Percentiles rank a stretch among this genome's conserved stretches.
These are phyloP conservation scores for Alectoris magna DNA, from an alignment of 2,797 vertebrate genomes.

Conservation along the genomic window DNA sequence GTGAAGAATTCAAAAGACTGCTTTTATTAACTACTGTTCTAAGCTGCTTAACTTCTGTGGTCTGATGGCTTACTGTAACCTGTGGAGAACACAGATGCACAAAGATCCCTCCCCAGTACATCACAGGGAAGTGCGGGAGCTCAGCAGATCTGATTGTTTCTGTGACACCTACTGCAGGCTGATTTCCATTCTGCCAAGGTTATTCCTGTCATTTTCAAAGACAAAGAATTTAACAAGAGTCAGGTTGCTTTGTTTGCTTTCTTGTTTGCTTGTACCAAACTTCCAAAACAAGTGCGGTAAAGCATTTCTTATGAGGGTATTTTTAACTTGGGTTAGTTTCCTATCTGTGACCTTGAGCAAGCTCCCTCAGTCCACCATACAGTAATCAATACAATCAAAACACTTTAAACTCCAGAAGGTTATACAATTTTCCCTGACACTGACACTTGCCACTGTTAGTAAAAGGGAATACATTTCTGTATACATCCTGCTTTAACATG, in stretches of 20 bases:
- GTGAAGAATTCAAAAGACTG: neutral
- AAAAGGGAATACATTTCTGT: neutral
- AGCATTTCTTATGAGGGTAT: neutral
- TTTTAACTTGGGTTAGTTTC: neutral
- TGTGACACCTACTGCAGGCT: neutral
- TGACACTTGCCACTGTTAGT: neutral
- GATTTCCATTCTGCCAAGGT: neutral
- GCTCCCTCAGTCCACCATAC: neutral
- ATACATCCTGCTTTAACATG: neutral
- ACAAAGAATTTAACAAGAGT: neutral
- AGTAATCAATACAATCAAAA: slow-evolving; percentile 30
- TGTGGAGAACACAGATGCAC: neutral
- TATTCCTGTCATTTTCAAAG: neutral
- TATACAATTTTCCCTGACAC: neutral
- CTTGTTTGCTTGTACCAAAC: neutral
- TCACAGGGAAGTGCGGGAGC: neutral
- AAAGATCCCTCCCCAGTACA: accelerated
- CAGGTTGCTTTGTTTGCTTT: neutral
- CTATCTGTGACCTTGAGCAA: slow-evolving; percentile 30
- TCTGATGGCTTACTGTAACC: neutral
- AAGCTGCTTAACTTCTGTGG: neutral
- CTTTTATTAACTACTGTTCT: neutral
- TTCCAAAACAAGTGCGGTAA: neutral
- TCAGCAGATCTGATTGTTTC: neutral
- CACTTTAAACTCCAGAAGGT: neutral